A percentile compares a stretch with the other conserved stretches of the same genome.
Evolutionary conservation across 2,888 invertebrate genomes (phyloP).

Genomic region (Cremastinae sp.): DNA sequence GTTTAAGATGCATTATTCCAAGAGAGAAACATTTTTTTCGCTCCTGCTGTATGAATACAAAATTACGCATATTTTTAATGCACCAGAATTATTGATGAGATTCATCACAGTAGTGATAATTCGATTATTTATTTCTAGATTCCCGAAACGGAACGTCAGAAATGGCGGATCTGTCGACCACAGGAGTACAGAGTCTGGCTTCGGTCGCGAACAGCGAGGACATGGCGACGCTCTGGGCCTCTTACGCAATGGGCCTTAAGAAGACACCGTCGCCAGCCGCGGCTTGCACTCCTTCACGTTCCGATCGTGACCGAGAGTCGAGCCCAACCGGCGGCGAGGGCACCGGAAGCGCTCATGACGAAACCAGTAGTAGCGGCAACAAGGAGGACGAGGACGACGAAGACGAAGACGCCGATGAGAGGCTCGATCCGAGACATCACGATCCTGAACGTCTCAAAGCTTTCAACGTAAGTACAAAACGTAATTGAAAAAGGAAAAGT

Average conservation of each 20-base stretch:
- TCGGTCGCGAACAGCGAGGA: slow-evolving; percentile 83
- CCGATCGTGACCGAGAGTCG: slow-evolving; percentile 84
- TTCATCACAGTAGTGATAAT: neutral
- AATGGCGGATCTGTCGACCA: slow-evolving; percentile 74
- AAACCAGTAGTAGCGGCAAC: slow-evolving; percentile 93
- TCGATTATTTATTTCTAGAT: slow-evolving; percentile 66
- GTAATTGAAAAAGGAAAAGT: neutral
- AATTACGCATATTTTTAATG: neutral
- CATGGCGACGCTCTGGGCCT: slow-evolving; percentile 93
- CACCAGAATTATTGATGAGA: slow-evolving; percentile 22
- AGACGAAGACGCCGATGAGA: slow-evolving; percentile 95
- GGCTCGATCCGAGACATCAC: slow-evolving; percentile 92
- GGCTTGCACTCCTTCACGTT: slow-evolving; percentile 77
- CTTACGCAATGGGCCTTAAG: slow-evolving; percentile 89
- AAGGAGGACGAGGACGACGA: slow-evolving; percentile 93
- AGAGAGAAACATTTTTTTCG: neutral
- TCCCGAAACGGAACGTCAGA: slow-evolving; percentile 78
- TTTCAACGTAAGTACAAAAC: slow-evolving; percentile 89
- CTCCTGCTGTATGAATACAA: neutral
- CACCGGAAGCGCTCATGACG: slow-evolving; percentile 88
- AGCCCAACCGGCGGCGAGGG: slow-evolving; percentile 83
- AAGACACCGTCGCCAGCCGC: slow-evolving; percentile 79
- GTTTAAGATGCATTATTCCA: neutral
- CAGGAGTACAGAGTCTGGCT: slow-evolving; percentile 81
- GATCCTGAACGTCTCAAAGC: slow-evolving; percentile 97